Conservation (phyloP, 2,888 invertebrate species). For the Pristionchus arcanus region DNA sequence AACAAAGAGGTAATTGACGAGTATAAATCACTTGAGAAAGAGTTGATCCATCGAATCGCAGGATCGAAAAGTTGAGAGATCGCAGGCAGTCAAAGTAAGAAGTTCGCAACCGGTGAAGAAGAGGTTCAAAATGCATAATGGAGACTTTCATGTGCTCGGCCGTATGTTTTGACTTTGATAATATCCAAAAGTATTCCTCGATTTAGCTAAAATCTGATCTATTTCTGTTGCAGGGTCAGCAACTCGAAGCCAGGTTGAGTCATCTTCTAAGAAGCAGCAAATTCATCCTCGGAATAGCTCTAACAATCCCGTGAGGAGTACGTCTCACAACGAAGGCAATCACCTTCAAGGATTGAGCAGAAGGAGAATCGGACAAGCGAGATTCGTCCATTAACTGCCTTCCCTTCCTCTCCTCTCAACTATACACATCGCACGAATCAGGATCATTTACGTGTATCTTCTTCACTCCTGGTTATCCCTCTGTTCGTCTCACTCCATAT, state of each 20-base stretch:
- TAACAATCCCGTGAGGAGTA: neutral
- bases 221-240: neutral
- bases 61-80: constrained; percentile 1
- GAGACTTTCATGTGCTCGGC: neutral
- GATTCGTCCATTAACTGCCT: constrained; percentile 27
- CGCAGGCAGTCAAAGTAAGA: neutral
- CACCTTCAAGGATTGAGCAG: neutral
- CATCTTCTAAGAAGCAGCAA: neutral
- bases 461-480: constrained; percentile 7
- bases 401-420: neutral
- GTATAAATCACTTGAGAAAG: constrained; percentile 1
- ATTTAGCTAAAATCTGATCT: neutral
- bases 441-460: constrained; percentile 46
- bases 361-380: constrained; percentile 14
- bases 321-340: constrained; percentile 9
- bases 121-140: constrained; percentile 4
- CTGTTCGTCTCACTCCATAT: neutral
- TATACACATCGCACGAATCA: constrained; percentile 29
- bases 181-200: neutral
- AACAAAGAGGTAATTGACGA: neutral
- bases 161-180: neutral
- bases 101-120: neutral
- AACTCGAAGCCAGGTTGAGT: neutral
- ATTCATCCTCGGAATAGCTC: neutral
- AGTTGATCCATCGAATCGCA: neutral